Evolutionary conservation across 1,140 invertebrate species (phyloP).

Genomic region (Coptotermes formosanus): DNA sequence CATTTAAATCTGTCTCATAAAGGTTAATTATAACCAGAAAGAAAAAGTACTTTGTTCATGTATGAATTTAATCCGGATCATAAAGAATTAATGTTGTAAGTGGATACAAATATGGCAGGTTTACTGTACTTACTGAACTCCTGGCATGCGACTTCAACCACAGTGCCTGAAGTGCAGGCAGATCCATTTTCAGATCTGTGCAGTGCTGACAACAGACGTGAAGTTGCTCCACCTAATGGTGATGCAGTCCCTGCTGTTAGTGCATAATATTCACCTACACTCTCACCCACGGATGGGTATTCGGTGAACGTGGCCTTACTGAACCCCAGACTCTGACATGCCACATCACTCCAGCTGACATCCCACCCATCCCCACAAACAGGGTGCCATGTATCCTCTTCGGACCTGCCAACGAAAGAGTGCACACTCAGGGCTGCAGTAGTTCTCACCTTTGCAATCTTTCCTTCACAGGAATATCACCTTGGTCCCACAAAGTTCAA

Average conservation of each 20-base stretch:
- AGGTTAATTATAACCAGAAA: no score
- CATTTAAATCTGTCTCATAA: no score
- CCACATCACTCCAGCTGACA: slow-evolving; percentile 52
- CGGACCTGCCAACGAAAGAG: not conserved
- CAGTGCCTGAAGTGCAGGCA: slow-evolving; percentile 48
- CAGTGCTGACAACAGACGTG: not conserved
- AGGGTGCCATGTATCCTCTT: slow-evolving; percentile 47
- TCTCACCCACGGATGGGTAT: not conserved
- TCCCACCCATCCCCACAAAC: slow-evolving; percentile 58
- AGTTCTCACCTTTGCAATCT: no score
- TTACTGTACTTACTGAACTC: slow-evolving; percentile 51
- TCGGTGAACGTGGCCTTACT: slow-evolving; percentile 33
- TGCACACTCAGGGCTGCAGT: no score
- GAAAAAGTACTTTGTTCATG: no score
- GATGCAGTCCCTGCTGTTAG: slow-evolving; percentile 15
- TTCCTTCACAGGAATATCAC: no score
- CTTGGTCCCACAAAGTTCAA: no score
- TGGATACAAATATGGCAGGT: not conserved
- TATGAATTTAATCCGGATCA: no score
- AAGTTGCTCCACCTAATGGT: not conserved
- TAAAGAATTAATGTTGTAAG: no score
- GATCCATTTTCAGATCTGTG: slow-evolving; percentile 36
- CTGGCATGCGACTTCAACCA: slow-evolving; percentile 57
- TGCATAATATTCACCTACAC: slow-evolving; percentile 13
- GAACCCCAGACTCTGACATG: slow-evolving; percentile 57